These are phyloP conservation scores for Perognathus longimembris DNA, from an alignment of 2,113 vertebrate species.

Conservation along the genomic window DNA sequence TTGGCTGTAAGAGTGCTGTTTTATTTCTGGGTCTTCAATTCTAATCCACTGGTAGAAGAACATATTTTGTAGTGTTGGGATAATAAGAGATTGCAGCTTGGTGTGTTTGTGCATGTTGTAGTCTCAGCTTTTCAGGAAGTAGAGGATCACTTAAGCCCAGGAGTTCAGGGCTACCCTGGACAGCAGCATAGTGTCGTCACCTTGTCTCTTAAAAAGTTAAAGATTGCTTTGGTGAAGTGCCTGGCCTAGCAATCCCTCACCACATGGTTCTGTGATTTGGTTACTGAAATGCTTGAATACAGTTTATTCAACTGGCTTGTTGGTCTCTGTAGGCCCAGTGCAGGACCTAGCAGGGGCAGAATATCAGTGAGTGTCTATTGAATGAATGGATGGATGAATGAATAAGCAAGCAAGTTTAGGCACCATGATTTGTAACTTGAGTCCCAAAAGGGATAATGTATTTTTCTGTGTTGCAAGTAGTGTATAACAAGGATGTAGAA, in stretches of 20 bases:
- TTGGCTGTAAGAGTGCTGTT: no score
- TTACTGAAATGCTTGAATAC: neutral
- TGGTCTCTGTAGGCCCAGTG: neutral
- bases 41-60: no score
- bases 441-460: accelerated
- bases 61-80: neutral
- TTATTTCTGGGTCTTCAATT: no score
- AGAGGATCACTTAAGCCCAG: neutral
- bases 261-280: neutral
- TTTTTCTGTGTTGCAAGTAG: neutral
- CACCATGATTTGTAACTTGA: neutral
- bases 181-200: neutral
- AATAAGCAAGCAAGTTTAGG: neutral
- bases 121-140: neutral
- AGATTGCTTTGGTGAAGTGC: neutral
- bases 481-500: neutral
- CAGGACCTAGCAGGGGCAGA: neutral
- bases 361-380: neutral
- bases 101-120: neutral
- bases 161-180: neutral
- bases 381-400: neutral
- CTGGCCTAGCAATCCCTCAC: neutral
- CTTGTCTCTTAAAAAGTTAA: neutral
- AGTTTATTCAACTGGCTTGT: neutral
- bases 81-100: no score